phyloP scores from a whole-genome alignment of 2,797 vertebrate genomes.

The Linurgus olivaceus region DNA sequence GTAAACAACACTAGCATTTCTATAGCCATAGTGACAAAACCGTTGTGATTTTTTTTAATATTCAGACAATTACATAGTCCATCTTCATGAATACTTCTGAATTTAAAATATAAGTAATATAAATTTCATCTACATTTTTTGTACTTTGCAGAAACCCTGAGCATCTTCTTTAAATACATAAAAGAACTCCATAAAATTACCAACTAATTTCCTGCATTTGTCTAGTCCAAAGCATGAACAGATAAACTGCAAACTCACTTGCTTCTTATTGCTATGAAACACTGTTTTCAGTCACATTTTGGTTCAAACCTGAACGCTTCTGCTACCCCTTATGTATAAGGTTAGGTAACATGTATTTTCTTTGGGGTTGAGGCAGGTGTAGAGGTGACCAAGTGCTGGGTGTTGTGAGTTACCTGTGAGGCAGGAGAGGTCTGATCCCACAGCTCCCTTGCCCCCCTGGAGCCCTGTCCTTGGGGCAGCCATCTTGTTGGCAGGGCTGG shows the following conservation, averaged over 20 bases:
- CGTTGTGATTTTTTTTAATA: background rate
- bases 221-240: background rate
- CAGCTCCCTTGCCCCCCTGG: background rate
- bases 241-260: background rate
- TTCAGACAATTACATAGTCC: background rate
- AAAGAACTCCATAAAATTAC: background rate
- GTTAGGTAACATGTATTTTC: background rate
- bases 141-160: background rate
- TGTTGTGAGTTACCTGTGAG: background rate
- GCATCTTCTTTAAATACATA: background rate
- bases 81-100: background rate
- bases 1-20: background rate
- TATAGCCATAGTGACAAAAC: background rate
- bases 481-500: conserved; percentile 37
- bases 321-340: background rate
- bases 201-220: background rate
- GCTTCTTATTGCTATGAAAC: background rate
- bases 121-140: background rate
- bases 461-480: conserved; percentile 28
- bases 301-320: background rate
- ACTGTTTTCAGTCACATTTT: background rate
- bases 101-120: background rate
- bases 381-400: background rate
- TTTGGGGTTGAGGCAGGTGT: background rate
- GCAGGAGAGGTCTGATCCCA: background rate